Percentiles rank a stretch among this genome's conserved stretches.
Conservation (phyloP, 37 sponge, comb jelly and placozoan species). For the Spongilla lacustris region DNA sequence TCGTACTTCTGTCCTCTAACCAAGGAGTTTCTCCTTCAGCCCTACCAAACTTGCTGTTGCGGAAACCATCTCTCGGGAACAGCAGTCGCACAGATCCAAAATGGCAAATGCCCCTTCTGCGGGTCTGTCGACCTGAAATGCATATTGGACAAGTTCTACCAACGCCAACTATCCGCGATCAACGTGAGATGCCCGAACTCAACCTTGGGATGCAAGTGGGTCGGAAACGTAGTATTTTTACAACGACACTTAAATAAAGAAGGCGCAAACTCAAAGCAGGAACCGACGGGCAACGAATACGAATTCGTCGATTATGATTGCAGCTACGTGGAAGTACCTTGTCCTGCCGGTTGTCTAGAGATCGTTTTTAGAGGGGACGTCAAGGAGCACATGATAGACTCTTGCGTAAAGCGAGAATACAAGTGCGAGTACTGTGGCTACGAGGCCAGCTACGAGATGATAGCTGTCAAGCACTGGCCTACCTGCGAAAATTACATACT, state of each 20-base stretch:
- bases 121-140: not conserved
- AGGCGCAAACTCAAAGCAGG: not conserved
- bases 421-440: constrained; percentile 26
- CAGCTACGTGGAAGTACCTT: not conserved
- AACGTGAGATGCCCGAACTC: constrained; percentile 30
- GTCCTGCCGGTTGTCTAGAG: not conserved
- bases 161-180: constrained; percentile 13
- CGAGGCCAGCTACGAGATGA: not conserved
- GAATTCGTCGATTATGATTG: not conserved
- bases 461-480: constrained; percentile 11
- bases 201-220: constrained; percentile 48
- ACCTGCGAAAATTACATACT: constrained; percentile 13
- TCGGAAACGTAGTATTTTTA: constrained; percentile 13
- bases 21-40: constrained; percentile 11
- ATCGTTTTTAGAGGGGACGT: not conserved
- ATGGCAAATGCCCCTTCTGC: not conserved
- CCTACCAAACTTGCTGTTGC: constrained; percentile 45
- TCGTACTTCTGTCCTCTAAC: not conserved
- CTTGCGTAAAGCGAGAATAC: constrained; percentile 30
- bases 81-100: not conserved
- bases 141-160: constrained; percentile 12
- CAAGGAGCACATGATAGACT: not conserved
- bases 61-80: constrained; percentile 24
- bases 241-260: constrained; percentile 7
- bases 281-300: not conserved